Base-by-base conservation (phyloP, 2,797 vertebrate species). In the Gambusia yucatana region DNA sequence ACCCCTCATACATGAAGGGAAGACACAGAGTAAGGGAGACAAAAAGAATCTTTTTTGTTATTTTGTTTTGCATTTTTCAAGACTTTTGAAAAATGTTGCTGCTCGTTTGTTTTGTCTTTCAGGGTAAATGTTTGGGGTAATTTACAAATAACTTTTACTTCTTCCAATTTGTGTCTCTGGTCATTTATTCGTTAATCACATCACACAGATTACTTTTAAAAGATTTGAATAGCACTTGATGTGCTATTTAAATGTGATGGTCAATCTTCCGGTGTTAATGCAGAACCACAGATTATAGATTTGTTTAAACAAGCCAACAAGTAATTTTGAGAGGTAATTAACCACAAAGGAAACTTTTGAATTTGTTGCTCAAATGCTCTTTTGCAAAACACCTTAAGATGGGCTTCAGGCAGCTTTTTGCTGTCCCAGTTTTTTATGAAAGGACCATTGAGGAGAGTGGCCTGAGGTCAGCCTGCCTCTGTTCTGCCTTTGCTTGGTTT, bases 1-100 rank as follows among this genome's bases (percentile, higher is more conserved):
- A 44, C 46, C 41, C 33, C 44, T 79, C 46, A 73, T 25, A 74
- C 57, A 76, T 41, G 30, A 25, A 72, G 33, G 67, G 36, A 69
- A 52, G 9, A 57, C 33, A 67, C 22, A 41, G 13, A 67, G 33
- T 11, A 52, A 36, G 36, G 22, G 30, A 30, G 25, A 59, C 61
- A 20, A n/a, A 71, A 43, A 73, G 0, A 67, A 17, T n/a, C 11
- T n/a, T 9, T 9, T 14, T 72, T 65, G 61, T 65, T 67, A 10
- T 67, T 67, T 39, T 67, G 36, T 50, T 36, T 36, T 41, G 14
- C 36, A 30, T 41, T 28, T 69, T 74, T 2, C 13, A 67, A 14
- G 41, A 44, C 41, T 41, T 67, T 67, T 36, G 25, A 20, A 67
- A 20, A 65, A 36, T 3, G 33, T 65, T 20, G 33, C 33, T 39